A percentile compares a stretch with the other conserved stretches of the same genome.
Evolutionary conservation across 2,797 vertebrate genomes (phyloP).

Genomic region (Serranus cabrilla): DNA sequence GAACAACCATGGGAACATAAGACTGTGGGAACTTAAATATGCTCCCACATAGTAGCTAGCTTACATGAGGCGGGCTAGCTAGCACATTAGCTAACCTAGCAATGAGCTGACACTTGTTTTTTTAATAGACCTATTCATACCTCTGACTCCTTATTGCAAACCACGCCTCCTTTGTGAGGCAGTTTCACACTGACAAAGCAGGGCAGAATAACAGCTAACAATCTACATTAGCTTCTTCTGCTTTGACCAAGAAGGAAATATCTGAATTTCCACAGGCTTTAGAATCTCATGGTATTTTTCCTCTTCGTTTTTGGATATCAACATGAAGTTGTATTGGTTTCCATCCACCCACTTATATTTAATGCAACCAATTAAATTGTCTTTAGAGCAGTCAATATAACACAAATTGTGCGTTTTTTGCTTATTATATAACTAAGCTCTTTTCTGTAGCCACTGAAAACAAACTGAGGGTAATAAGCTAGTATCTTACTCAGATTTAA

Average conservation of each 20-base stretch:
- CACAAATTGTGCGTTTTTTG: neutral
- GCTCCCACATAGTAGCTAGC: neutral
- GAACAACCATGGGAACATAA: too few species aligned
- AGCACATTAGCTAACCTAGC: neutral
- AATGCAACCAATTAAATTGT: constrained; percentile 12
- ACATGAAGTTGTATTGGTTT: neutral
- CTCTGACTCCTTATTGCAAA: neutral
- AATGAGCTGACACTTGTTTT: neutral
- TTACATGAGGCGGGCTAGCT: too few species aligned
- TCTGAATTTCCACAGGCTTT: neutral
- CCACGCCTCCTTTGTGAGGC: neutral
- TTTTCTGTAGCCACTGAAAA: constrained; percentile 28
- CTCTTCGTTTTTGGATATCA: neutral
- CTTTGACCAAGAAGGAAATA: neutral
- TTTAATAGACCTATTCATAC: neutral
- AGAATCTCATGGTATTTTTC: neutral
- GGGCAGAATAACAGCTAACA: neutral
- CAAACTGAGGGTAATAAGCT: neutral
- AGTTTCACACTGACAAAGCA: neutral
- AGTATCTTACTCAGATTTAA: constrained; percentile 45
- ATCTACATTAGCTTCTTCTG: neutral
- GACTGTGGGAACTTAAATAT: too few species aligned
- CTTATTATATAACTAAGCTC: neutral
- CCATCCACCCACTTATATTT: neutral
- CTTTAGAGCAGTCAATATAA: neutral